Base-by-base conservation (phyloP, 2,797 vertebrate species). In the Nyctibius grandis region DNA sequence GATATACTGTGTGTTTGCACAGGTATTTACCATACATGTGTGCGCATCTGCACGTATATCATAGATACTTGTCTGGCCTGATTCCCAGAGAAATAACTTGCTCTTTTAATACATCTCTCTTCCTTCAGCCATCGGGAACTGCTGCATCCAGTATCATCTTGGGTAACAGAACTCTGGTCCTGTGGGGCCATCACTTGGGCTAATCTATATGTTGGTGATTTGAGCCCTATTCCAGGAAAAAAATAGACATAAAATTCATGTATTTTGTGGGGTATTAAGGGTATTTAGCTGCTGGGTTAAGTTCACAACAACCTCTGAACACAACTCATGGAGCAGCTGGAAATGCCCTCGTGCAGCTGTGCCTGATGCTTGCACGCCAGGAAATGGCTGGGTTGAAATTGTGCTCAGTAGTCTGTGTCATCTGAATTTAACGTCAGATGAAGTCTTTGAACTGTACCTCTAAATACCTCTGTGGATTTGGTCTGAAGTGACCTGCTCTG, bases 41-140 rank as follows among this genome's bases (percentile, higher is more conserved):
- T 50, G 17, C 47, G 16, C 0, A 0, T 34, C 50, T 53, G 11
- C 28, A 26, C 9, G 1, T 7, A 14, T 42, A 51, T 18, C 9
- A 15, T 11, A 73, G 38, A 20, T 26, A 36, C 2, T n/a, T 42
- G 15, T 9, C 79, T 53, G 64, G 29, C 20, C 13, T 22, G 13
- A 42, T 50, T 84, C 28, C 33, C 7, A 44, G 18, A 23, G 34
- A 31, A 72, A 9, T 28, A 68, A n/a, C 16, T 78, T 0, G 0
- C 29, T 84, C 12, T 67, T 34, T 60, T 25, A n/a, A 33, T 28
- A 31, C 4, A 10, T 31, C 15, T 56, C 7, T 65, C 31, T 79
- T 85, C 15, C 25, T 61, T 81, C 50, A 82, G 16, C 10, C 25
- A 14, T 15, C 0, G 3, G 47, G 33, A 50, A 15, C 19, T 33